Conservation (phyloP, 1,140 invertebrate genomes). For the Cydia strobilella region DNA sequence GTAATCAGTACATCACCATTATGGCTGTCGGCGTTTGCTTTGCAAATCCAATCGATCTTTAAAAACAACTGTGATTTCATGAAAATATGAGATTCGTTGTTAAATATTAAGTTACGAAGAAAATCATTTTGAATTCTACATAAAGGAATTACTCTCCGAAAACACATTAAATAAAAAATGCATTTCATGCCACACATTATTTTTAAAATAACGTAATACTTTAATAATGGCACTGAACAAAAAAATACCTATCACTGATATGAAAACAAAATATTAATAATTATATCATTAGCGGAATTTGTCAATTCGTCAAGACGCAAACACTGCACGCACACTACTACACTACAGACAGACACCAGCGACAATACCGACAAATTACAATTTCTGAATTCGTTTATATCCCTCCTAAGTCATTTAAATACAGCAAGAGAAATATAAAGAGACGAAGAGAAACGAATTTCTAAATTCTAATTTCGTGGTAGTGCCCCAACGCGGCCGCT, state of each 20-base stretch:
- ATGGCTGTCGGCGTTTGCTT: conserved; percentile 59
- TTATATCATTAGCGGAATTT: conserved; percentile 44
- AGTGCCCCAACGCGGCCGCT: not conserved
- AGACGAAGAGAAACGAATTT: not conserved
- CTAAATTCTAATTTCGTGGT: not conserved
- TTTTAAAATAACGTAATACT: conserved; percentile 76
- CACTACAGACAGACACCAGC: conserved; percentile 12
- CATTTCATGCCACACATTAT: conserved; percentile 75
- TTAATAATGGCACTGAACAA: conserved; percentile 74
- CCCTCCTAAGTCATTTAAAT: not conserved
- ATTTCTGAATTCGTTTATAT: not conserved
- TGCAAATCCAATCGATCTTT: conserved; percentile 60
- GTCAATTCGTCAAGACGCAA: conserved; percentile 60
- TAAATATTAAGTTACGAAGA: conserved; percentile 45
- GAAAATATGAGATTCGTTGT: conserved; percentile 68
- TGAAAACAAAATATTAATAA: conserved; percentile 53
- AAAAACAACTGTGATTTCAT: conserved; percentile 46
- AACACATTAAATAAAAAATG: conserved; percentile 64
- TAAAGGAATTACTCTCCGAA: conserved; percentile 46
- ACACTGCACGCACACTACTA: conserved; percentile 47
- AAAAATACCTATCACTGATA: conserved; percentile 57
- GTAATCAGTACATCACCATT: conserved; percentile 45
- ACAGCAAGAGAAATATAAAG: not conserved
- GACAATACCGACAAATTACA: not conserved
- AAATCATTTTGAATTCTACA: conserved; percentile 49